These are phyloP conservation scores for Henicopernis longicauda DNA, from an alignment of 2,113 vertebrate genomes.

Conservation along the genomic window DNA sequence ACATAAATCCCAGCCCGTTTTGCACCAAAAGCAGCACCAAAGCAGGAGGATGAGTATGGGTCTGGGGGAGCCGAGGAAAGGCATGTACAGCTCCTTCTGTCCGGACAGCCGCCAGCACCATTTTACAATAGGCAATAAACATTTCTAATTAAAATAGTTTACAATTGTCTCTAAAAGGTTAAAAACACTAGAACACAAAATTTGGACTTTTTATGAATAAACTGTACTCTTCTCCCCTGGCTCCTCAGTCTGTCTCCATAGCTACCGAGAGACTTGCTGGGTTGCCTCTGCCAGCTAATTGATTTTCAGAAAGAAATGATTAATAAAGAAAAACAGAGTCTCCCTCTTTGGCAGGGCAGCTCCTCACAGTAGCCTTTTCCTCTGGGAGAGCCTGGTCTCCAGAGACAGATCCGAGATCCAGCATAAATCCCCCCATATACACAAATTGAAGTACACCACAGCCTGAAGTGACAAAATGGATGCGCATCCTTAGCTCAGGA, in stretches of 20 bases:
- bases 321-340: neutral
- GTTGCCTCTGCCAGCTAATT: conserved; percentile 31
- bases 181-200: conserved; percentile 36
- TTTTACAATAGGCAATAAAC: conserved; percentile 3
- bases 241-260: conserved; percentile 35
- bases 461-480: neutral
- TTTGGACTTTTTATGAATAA: conserved; percentile 49
- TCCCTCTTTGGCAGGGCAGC: neutral
- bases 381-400: neutral
- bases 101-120: conserved; percentile 3
- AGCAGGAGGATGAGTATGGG: neutral
- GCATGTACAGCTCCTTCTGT: neutral
- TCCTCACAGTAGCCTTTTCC: neutral
- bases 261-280: conserved; percentile 45
- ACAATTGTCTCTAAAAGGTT: neutral
- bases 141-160: conserved; percentile 17
- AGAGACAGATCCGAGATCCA: neutral
- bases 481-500: neutral
- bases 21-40: neutral
- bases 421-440: neutral
- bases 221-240: neutral
- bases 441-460: neutral
- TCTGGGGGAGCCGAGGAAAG: neutral
- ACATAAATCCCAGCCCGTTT: neutral
- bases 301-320: neutral